A percentile compares a stretch with the other conserved stretches of the same genome.
phyloP scores from a whole-genome alignment of 2,113 vertebrate species.

The Melanotaenia duboulayi region DNA sequence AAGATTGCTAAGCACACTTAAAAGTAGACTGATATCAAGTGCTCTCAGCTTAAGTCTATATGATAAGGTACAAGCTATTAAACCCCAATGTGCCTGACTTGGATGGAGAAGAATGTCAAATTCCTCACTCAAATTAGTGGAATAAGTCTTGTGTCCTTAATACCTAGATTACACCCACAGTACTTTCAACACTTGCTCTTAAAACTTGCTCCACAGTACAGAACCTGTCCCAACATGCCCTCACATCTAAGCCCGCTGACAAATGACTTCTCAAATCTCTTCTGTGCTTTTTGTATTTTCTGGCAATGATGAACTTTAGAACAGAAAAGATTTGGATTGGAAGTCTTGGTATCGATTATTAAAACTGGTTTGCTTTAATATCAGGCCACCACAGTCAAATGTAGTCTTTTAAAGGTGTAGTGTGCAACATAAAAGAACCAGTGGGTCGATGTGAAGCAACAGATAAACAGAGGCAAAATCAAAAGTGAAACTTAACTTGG shows the following conservation, averaged over 20 bases:
- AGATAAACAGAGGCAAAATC: background rate
- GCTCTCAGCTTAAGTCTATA: background rate
- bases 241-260: background rate
- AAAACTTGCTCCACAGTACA: constrained; percentile 1
- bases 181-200: constrained; percentile 15
- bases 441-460: background rate
- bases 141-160: constrained; percentile 12
- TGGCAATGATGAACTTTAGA: background rate
- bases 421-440: background rate
- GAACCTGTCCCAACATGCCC: constrained; percentile 31
- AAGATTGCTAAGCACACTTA: background rate
- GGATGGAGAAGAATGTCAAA: constrained; percentile 15
- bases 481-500: background rate
- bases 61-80: background rate
- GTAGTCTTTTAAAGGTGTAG: background rate
- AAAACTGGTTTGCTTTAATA: background rate
- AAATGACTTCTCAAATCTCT: constrained; percentile 9
- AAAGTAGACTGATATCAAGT: background rate
- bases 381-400: background rate
- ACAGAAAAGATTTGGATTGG: constrained; percentile 1
- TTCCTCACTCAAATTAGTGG: constrained; percentile 10
- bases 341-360: background rate
- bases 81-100: constrained; percentile 1
- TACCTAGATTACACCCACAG: constrained; percentile 15
- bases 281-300: background rate